These are phyloP conservation scores for Diglossa cyanea DNA, from an alignment of 2,797 vertebrate genomes.

Conservation along the genomic window DNA sequence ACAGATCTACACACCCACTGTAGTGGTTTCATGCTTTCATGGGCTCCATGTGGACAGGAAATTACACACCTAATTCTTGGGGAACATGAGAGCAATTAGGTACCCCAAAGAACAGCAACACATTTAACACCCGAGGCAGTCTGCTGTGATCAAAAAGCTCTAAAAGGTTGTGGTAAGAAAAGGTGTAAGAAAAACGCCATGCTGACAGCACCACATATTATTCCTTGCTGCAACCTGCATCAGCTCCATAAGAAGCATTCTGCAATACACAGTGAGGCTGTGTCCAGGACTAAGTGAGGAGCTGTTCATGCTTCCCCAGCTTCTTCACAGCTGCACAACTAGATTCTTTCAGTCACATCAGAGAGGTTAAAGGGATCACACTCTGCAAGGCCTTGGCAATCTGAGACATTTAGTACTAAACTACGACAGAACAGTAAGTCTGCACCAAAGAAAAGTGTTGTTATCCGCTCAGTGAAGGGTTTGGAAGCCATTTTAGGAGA, in stretches of 20 bases:
- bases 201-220: neutral
- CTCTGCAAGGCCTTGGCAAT: neutral
- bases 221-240: neutral
- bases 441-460: neutral
- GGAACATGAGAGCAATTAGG: neutral
- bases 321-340: neutral
- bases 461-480: neutral
- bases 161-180: neutral
- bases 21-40: neutral
- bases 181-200: neutral
- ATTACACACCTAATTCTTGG: neutral
- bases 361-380: neutral
- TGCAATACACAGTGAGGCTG: neutral
- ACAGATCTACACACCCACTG: neutral
- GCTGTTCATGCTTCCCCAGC: neutral
- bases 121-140: neutral
- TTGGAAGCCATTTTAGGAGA: neutral
- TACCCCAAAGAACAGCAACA: neutral
- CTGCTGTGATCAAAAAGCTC: neutral
- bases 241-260: neutral
- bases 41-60: neutral
- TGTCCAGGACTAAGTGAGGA: neutral
- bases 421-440: neutral
- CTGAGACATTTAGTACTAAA: neutral
- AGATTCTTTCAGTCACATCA: neutral